Conservation (phyloP, 2,113 vertebrate genomes). For the Glaucomys volans region DNA sequence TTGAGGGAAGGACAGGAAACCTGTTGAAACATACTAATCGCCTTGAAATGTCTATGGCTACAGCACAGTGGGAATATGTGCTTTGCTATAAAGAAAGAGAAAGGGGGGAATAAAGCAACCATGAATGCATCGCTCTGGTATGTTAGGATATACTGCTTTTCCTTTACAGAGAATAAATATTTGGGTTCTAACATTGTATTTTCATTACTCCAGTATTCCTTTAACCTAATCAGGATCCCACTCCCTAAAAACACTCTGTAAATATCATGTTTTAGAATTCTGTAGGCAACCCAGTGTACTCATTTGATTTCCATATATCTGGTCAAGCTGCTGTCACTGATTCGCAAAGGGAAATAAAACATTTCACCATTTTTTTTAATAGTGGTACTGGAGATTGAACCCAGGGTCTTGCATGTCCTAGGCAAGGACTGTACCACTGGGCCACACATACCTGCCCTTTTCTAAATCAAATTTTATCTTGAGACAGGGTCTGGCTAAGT, state of each 20-base stretch:
- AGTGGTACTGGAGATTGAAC: not conserved
- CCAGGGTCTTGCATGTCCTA: not conserved
- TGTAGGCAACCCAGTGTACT: not conserved
- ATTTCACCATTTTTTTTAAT: too few species aligned
- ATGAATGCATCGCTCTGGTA: slow-evolving; percentile 46
- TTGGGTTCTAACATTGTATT: slow-evolving; percentile 40
- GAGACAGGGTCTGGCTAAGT: not conserved
- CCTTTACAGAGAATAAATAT: slow-evolving; percentile 47
- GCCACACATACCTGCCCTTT: not conserved
- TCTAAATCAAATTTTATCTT: not conserved
- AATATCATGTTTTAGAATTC: slow-evolving; percentile 19
- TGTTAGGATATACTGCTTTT: slow-evolving; percentile 55
- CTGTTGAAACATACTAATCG: slow-evolving; percentile 72
- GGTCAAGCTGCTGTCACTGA: not conserved
- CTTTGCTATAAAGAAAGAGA: slow-evolving; percentile 50
- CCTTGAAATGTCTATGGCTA: slow-evolving; percentile 67
- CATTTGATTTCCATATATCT: slow-evolving; percentile 40
- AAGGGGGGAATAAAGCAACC: not conserved
- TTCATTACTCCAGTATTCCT: slow-evolving; percentile 45
- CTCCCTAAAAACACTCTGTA: not conserved
- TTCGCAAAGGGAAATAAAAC: slow-evolving; percentile 16
- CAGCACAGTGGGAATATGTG: slow-evolving; percentile 61
- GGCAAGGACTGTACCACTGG: not conserved
- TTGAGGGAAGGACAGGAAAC: slow-evolving; percentile 70
- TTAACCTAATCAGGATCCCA: slow-evolving; percentile 29